These are phyloP conservation scores for Cottoperca gobio DNA, from an alignment of 2,797 vertebrate genomes.

Conservation along the genomic window DNA sequence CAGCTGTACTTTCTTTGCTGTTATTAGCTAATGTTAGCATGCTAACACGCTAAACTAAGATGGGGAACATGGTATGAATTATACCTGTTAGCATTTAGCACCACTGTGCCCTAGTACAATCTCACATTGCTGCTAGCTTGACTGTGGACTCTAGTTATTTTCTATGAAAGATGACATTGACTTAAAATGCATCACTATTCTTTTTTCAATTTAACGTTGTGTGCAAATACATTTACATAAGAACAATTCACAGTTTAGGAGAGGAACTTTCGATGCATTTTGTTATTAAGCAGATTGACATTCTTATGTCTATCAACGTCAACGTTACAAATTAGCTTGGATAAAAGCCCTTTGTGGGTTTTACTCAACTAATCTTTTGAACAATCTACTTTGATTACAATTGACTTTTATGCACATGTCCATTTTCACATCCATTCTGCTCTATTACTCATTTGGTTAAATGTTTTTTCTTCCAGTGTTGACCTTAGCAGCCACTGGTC, in stretches of 20 bases:
- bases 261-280: not conserved
- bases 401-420: constrained; percentile 9
- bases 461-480: constrained; percentile 15
- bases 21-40: too few species aligned
- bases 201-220: not conserved
- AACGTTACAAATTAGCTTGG: not conserved
- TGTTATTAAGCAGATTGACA: not conserved
- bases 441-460: constrained; percentile 22
- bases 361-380: not conserved
- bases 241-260: not conserved
- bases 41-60: not conserved
- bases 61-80: not conserved
- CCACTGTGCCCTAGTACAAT: not conserved
- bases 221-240: not conserved
- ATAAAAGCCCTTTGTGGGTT: not conserved
- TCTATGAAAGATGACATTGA: too few species aligned
- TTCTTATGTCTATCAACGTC: not conserved
- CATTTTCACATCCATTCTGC: constrained; percentile 7
- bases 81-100: not conserved
- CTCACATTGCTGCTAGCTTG: not conserved
- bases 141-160: not conserved
- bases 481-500: constrained; percentile 49
- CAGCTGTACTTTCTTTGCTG: not conserved
- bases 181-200: too few species aligned
- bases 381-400: not conserved